Evolutionary conservation across 2,888 invertebrate species (phyloP).

Genomic region (Diarsia mendica): DNA sequence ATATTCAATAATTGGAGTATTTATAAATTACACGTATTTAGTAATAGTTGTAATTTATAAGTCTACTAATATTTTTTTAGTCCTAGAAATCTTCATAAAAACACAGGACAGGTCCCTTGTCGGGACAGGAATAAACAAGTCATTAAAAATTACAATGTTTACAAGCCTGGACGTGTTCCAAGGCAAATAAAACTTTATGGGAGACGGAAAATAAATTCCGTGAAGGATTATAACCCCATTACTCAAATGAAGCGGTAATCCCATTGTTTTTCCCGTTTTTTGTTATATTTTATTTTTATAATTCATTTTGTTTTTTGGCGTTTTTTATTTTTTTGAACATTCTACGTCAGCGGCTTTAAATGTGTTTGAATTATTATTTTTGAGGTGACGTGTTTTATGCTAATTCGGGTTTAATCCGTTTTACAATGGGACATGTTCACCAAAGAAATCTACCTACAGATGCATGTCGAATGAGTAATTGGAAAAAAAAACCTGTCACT

Average conservation of each 20-base stretch:
- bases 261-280: conserved; percentile 48
- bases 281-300: conserved; percentile 36
- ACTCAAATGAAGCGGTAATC: conserved; percentile 67
- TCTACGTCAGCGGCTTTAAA: background rate
- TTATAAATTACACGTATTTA: no score
- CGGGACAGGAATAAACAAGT: conserved; percentile 29
- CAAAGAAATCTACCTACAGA: background rate
- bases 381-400: background rate
- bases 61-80: background rate
- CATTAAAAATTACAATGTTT: conserved; percentile 48
- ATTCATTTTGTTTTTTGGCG: conserved; percentile 42
- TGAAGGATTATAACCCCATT: conserved; percentile 69
- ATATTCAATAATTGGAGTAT: no score
- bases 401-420: background rate
- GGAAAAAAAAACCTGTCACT: background rate
- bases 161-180: conserved; percentile 48
- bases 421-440: background rate
- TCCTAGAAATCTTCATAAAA: background rate
- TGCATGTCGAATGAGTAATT: background rate
- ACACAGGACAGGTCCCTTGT: background rate
- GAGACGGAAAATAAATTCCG: conserved; percentile 59
- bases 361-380: conserved; percentile 9
- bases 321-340: conserved; percentile 5
- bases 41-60: no score
- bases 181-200: conserved; percentile 65